Percentiles rank a stretch among this genome's conserved stretches.
phyloP scores from a whole-genome alignment of 1,140 invertebrate species.

The Galendromus occidentalis region DNA sequence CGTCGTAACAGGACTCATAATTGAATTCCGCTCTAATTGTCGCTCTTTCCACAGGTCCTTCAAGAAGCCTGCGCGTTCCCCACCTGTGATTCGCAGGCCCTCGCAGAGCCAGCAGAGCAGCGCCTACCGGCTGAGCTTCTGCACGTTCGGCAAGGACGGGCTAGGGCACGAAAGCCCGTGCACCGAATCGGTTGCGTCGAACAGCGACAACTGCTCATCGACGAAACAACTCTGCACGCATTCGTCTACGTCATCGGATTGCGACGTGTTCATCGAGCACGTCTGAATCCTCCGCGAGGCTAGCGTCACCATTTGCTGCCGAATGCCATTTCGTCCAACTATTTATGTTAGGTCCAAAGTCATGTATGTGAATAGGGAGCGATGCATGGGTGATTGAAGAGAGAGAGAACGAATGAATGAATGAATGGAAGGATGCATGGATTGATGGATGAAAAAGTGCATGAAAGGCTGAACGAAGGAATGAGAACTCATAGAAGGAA shows the following conservation, averaged over 20 bases:
- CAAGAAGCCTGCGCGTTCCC: not conserved
- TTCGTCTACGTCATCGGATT: slow-evolving; percentile 3
- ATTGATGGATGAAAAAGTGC: too few relatives aligned
- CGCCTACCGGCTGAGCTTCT: not conserved
- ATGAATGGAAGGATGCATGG: too few relatives aligned
- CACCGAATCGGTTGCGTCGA: slow-evolving; percentile 1
- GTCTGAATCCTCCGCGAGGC: not conserved
- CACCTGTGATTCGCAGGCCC: not conserved
- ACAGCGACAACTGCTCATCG: slow-evolving; percentile 4
- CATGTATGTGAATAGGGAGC: too few relatives aligned
- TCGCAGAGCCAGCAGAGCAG: not conserved
- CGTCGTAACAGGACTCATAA: too few relatives aligned
- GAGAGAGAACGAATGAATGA: too few relatives aligned
- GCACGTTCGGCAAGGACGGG: not conserved
- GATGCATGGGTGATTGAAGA: too few relatives aligned
- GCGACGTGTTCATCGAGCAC: slow-evolving; percentile 7
- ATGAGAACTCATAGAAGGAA: too few relatives aligned
- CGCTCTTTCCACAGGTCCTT: not conserved
- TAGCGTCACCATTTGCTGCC: too few relatives aligned
- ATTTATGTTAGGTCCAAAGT: too few relatives aligned
- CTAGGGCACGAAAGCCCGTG: not conserved
- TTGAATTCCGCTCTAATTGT: not conserved
- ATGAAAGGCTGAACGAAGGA: too few relatives aligned
- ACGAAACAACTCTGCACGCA: not conserved
- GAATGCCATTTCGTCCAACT: too few relatives aligned